Base-by-base conservation (phyloP, 1,140 invertebrate species). In the Leptonema lineaticorne region DNA sequence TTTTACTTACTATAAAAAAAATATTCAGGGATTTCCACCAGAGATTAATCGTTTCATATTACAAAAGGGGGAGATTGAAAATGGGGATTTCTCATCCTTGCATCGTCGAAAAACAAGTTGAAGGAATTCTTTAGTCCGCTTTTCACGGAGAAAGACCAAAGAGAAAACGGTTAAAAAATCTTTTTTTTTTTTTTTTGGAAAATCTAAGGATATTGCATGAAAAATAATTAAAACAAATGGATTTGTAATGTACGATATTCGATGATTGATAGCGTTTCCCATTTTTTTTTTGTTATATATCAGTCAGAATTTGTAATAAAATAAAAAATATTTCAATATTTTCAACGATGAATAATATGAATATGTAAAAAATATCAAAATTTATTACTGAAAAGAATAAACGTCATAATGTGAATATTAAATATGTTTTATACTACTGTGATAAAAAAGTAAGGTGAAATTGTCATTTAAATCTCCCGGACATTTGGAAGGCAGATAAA, bases 11-110 rank as follows among this genome's bases (percentile, higher is more conserved):
- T 24, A 57, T 7, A 56, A 26, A 29, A 57, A 45, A 58, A 67
- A 56, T 67, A 27, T 67, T 67, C 29, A 67, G 59, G 48, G 48
- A 58, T 67, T 58, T 67, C 50, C 22, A 30, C 33, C 29, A 37
- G 41, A 60, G 58, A 67, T 67, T 67, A 67, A 67, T 67, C 65
- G 65, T 57, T 67, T 67, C 30, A 53, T 48, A 48, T 64, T 64
- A 48, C 62, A 64, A 64, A 64, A 45, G 24, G 62, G n/a, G 62
- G 46, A 37, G 46, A 48, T 29, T 48, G 28, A 64, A 48, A 62
- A 62, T 6, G 53, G 33, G 27, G 41, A 60, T 60, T 60, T 30
- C 20, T 16, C 53, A 14, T 57, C 53, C 29, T 11, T 29, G 24
- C 29, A 5, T 30, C 27, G 22, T 24, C 29, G 14, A 22, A 60